A percentile compares a stretch with the other conserved stretches of the same genome.
These are phyloP conservation scores for Macrotus californicus DNA, from an alignment of 2,113 vertebrate genomes.

Conservation along the genomic window DNA sequence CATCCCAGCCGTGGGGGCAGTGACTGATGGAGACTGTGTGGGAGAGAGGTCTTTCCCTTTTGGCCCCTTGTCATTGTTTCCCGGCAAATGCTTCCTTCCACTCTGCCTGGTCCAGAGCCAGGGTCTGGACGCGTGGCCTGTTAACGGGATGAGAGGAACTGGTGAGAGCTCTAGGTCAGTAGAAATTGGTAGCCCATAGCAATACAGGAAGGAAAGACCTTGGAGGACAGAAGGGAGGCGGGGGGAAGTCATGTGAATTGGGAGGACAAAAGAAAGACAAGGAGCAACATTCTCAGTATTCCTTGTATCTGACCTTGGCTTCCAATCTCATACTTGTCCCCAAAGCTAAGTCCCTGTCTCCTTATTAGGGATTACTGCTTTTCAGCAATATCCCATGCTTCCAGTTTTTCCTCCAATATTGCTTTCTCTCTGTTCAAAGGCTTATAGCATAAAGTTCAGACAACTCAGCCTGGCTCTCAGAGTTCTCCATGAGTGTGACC, in stretches of 20 bases:
- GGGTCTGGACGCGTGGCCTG: background rate
- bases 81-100: background rate
- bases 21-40: background rate
- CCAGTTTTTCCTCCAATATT: background rate
- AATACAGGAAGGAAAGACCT: background rate
- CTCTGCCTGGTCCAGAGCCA: background rate
- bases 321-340: background rate
- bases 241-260: background rate
- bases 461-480: background rate
- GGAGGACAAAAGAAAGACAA: background rate
- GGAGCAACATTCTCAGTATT: background rate
- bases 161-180: background rate
- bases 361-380: background rate
- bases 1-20: background rate
- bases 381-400: background rate
- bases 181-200: background rate
- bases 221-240: background rate
- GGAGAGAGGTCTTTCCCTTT: background rate
- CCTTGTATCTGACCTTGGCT: slow-evolving; percentile 1
- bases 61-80: background rate
- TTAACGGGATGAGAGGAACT: background rate
- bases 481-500: background rate
- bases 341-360: background rate
- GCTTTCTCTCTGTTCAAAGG: background rate
- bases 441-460: background rate